Base-by-base conservation (phyloP, 2,797 vertebrate genomes). In the Aphelocoma californica region DNA sequence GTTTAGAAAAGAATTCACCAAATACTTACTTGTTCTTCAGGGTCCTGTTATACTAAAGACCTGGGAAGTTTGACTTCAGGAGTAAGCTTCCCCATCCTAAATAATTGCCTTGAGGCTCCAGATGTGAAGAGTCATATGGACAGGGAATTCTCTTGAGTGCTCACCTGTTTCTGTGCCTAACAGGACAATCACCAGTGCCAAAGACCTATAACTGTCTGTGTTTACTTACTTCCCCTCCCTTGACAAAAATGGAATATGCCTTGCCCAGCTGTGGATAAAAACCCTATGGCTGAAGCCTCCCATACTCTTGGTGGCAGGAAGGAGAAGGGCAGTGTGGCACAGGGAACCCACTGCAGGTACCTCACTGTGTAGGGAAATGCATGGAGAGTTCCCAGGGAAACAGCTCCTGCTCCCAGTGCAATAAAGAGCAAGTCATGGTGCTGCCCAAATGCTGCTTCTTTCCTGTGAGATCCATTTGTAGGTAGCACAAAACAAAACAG, bases 131-230 rank as follows among this genome's bases (percentile, higher is more conserved):
- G 29, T 72, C 62, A 38, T 31, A 75, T 2, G 21, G 36, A 64
- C 38, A 50, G 53, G 25, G 42, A 74, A 85, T 64, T 75, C 66
- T 77, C 71, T 50, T 6, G 6, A 72, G 42, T 18, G 28, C 26
- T 70, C 42, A 31, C 64, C 10, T 70, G 10, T 44, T 78, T 64
- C 70, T 81, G 40, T 34, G 32, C 34, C 70, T 47, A 62, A 31
- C 29, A 79, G 25, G n/a, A 34, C 13, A 65, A 81, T 1, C 36
- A 56, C 58, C 19, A n/a, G 20, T 70, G 69, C 40, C 71, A 42
- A 53, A 73, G 42, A 69, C 13, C 29, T 13, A 0, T 1, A 67
- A 44, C 23, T 10, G 4, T 7, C n/a, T 1, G 2, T 17, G 31
- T 16, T 58, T 8, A n/a, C 34, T 32, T 64, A 34, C 40, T 54